Evolutionary conservation across 1,140 invertebrate genomes (phyloP), one percentile per base, ranked within the genome.

Genomic region (Anoplophora glabripennis): DNA sequence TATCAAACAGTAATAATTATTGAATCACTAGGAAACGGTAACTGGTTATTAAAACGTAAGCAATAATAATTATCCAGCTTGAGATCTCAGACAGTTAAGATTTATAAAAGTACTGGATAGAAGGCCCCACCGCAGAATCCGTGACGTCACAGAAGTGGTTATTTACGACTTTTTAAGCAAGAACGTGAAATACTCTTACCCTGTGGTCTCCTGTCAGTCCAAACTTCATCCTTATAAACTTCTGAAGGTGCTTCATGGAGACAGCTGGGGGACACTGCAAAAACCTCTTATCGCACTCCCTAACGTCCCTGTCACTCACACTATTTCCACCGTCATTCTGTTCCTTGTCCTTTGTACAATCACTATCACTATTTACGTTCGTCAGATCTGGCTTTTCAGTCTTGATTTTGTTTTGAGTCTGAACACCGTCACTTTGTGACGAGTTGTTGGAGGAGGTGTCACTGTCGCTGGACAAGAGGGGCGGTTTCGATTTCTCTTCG

Each of bases 181-280:
- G n/a, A n/a, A n/a, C n/a, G n/a, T 10, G 10, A 28, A 52, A 37
- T 49, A 18, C n/a, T 63, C 66, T 67, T 57, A 86, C 78, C 67
- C 76, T 75, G 63, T 85, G 82, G 38, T 75, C 75, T 51, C 75
- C 68, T 8, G 74, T 78, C 4, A 85, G 75, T 68, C 80, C 81
- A 67, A 84, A 89, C 65, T 90, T 90, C 59, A 84, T 76, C 9
- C 81, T 76, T n/a, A 90, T 72, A 61, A 90, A 87, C 70, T 89
- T 89, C 69, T 89, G 89, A 8, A 91, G 71, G 59, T 86, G 83
- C 0, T 78, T 78, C 53, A 90, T 83, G 4, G 84, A 84, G 4
- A 90, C 82, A 3, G 83, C 80, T 1, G 88, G 87, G 0, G 87
- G 88, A 76, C 88, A 90, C 53, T 83, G 81, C 11, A 90, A 73